Evolutionary conservation across 1,140 invertebrate species (phyloP), one percentile per base, ranked within the genome.

Genomic region (Macrobrachium rosenbergii): DNA sequence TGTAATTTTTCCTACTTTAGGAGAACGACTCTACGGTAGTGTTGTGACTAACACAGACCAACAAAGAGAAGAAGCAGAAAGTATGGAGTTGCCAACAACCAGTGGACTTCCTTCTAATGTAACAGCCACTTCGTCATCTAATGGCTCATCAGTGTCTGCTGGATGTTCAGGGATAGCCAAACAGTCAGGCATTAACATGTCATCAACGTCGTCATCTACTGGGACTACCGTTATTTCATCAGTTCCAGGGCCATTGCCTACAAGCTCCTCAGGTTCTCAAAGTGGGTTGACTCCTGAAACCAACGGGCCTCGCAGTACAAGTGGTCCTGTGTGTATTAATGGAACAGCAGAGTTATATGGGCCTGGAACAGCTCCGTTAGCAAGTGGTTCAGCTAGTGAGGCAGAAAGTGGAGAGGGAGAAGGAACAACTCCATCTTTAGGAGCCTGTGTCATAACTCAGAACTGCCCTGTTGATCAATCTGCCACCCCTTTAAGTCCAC

Each of bases 1-100:
- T 8, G 0, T 17, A 3, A 45, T n/a, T 45, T 52, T 78, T 21
- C 37, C 87, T 88, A 1, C 72, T 52, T 52, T 52, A 91, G 92
- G 91, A 85, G 91, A 91, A 78, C 90, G 90, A 63, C 87, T 92
- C 37, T 92, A 91, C 90, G 91, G 91, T 12, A 82, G 28, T 23
- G 80, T 88, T 19, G 82, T 86, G 19, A 64, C 84, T n/a, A 88
- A 72, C 21, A 58, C 82, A 64, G 82, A 88, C 63, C 87, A 83
- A 45, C 82, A 83, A 58, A 67, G 67, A 12, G 76, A 84, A 60
- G 82, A 88, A 52, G 87, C 52, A 5, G 86, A 88, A n/a, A 83
- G 52, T 23, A 82, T 78, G 77, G 86, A 88, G 17, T n/a, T 85
- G 52, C 62, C 79, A 63, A 16, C 81, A 75, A 82, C 59, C 79